Evolutionary conservation across 2,888 invertebrate species (phyloP).

Genomic region (Artemia sinica): DNA sequence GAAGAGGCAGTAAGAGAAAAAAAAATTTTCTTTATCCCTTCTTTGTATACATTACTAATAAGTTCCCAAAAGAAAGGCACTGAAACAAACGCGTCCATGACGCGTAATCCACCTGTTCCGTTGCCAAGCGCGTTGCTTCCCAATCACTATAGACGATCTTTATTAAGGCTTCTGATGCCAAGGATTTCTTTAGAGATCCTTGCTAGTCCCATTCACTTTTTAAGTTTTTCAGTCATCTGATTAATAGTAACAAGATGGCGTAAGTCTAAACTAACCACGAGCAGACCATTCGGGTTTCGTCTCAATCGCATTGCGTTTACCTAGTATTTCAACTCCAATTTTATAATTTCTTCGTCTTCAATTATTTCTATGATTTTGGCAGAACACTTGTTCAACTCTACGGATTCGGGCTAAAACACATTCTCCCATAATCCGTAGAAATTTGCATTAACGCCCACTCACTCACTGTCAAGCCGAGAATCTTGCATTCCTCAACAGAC

Average conservation of each 20-base stretch:
- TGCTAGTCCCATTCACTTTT: constrained; percentile 26
- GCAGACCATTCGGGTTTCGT: constrained; percentile 43
- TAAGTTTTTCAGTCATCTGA: constrained; percentile 20
- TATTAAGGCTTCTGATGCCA: constrained; percentile 45
- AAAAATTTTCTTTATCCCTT: no score
- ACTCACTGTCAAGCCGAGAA: constrained; percentile 63
- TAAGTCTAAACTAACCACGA: constrained; percentile 45
- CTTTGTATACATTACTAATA: no score
- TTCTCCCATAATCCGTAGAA: constrained; percentile 48
- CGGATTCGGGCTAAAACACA: constrained; percentile 51
- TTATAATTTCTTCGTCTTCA: constrained; percentile 45
- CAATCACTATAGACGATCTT: constrained; percentile 40
- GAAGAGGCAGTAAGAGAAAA: no score
- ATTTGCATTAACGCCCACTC: constrained; percentile 57
- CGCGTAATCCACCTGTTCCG: constrained; percentile 38
- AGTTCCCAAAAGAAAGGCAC: no score
- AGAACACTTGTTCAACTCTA: constrained; percentile 44
- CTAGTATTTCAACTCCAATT: constrained; percentile 52
- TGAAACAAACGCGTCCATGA: no score
- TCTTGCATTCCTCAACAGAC: constrained; percentile 25
- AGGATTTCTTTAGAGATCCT: constrained; percentile 43
- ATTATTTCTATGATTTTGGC: constrained; percentile 38
- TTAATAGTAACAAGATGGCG: constrained; percentile 40
- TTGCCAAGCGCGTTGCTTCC: constrained; percentile 47
- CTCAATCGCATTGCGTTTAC: constrained; percentile 47